Conservation (phyloP, 2,113 vertebrate genomes). For the Anguilla japonica region DNA sequence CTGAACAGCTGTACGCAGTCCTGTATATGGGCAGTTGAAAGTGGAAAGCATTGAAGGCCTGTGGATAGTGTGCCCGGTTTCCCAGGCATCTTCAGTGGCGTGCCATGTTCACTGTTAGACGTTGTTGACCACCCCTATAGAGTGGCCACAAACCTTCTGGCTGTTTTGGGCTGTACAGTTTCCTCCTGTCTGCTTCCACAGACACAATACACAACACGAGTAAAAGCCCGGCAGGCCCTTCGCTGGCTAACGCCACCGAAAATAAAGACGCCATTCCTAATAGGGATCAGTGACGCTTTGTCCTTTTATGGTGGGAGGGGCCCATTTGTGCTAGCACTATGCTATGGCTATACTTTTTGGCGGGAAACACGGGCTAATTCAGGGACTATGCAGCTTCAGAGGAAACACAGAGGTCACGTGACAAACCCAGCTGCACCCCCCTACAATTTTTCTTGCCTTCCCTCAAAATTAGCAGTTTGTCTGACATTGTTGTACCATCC, state of each 20-base stretch:
- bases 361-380: neutral
- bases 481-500: slow-evolving; percentile 86
- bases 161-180: no score
- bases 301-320: neutral
- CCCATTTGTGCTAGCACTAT: neutral
- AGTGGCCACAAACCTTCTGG: no score
- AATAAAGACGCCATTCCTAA: no score
- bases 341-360: neutral
- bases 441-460: slow-evolving; percentile 66
- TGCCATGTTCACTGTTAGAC: neutral
- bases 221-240: no score
- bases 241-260: no score
- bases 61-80: neutral
- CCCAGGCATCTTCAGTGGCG: neutral
- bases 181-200: neutral
- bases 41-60: neutral
- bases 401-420: slow-evolving; percentile 68
- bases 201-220: neutral
- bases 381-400: neutral
- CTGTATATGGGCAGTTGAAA: no score
- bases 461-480: slow-evolving; percentile 83
- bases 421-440: slow-evolving; percentile 67
- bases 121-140: neutral
- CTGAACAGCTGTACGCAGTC: no score
- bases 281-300: neutral